Evolutionary conservation across 2,113 vertebrate species (phyloP).

Genomic region (Indicator maculatus): DNA sequence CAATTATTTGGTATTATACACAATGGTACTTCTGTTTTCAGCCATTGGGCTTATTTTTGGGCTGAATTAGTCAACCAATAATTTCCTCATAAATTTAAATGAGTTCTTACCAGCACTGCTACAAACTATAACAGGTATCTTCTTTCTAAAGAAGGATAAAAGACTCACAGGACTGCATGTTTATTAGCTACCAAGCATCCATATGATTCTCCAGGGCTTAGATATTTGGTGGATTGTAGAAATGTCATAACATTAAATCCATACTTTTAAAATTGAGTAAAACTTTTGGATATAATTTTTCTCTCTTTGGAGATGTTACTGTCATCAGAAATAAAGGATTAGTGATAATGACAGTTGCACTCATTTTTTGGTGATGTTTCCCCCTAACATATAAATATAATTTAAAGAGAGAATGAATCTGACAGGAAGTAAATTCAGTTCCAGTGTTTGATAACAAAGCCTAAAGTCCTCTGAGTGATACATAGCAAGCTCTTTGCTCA

Average conservation of each 20-base stretch:
- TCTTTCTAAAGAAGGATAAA: not conserved
- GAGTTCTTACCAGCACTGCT: not conserved
- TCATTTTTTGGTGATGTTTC: not conserved
- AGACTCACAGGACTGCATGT: not conserved
- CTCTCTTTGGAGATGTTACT: not conserved
- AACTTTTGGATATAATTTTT: not conserved
- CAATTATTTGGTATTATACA: conserved; percentile 43
- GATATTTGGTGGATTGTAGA: not conserved
- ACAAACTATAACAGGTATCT: not conserved
- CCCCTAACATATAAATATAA: not conserved
- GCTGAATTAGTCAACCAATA: not conserved
- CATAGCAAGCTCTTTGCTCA: not conserved
- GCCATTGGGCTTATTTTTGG: conserved; percentile 5
- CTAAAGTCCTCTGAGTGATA: not conserved
- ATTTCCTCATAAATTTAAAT: conserved; percentile 11
- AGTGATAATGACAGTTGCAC: not conserved
- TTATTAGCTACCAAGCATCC: not conserved
- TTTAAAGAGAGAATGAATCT: no score
- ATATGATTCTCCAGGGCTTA: not conserved
- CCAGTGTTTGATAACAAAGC: not conserved
- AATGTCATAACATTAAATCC: not conserved
- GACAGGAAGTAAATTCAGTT: not conserved
- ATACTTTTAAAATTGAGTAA: conserved; percentile 6
- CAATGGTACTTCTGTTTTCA: not conserved
- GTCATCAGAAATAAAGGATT: not conserved